Percentiles rank a stretch among this genome's conserved stretches.
phyloP scores from a whole-genome alignment of 2,888 invertebrate species.

The Calliopum simillimum region DNA sequence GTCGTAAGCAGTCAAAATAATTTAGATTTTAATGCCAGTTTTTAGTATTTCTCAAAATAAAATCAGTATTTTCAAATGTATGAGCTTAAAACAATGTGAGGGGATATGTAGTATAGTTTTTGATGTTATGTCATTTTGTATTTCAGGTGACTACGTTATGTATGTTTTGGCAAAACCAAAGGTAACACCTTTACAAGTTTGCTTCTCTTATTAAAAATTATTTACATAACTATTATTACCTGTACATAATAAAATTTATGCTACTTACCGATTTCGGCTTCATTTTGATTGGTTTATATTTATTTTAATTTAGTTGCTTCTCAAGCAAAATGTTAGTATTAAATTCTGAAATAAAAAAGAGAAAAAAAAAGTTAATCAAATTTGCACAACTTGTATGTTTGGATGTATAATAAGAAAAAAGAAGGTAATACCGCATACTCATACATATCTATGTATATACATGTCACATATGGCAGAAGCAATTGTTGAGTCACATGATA shows the following conservation, averaged over 20 bases:
- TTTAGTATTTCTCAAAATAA: too few species aligned
- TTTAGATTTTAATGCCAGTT: too few species aligned
- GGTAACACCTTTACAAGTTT: too few species aligned
- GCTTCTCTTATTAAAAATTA: too few species aligned
- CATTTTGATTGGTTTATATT: constrained; percentile 63
- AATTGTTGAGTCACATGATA: neutral
- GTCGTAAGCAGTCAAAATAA: too few species aligned
- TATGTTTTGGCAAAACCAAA: too few species aligned
- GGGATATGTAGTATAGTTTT: too few species aligned
- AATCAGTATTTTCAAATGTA: too few species aligned
- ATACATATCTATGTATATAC: neutral
- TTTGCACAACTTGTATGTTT: neutral
- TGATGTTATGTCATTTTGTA: too few species aligned
- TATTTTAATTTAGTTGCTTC: constrained; percentile 42
- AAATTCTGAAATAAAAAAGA: constrained; percentile 43
- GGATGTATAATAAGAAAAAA: neutral
- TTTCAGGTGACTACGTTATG: too few species aligned
- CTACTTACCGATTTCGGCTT: constrained; percentile 76
- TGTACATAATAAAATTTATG: neutral
- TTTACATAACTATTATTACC: too few species aligned
- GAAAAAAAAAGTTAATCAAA: constrained; percentile 31
- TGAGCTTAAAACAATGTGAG: too few species aligned
- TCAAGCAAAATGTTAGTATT: constrained; percentile 31
- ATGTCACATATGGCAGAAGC: neutral
- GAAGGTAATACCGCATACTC: neutral